These are phyloP conservation scores for Drosophila atripex DNA, from an alignment of 2,888 invertebrate species.

Conservation along the genomic window DNA sequence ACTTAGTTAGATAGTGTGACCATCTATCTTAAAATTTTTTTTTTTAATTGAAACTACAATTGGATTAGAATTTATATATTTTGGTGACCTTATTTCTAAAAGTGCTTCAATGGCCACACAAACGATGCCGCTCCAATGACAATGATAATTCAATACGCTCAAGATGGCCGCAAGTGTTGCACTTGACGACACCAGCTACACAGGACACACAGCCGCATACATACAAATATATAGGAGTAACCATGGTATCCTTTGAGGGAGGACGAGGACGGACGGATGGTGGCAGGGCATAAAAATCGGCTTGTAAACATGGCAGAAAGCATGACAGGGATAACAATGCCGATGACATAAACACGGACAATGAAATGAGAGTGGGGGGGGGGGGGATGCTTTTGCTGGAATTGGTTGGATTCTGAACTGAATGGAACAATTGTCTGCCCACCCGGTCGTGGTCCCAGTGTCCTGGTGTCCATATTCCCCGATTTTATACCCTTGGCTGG, in stretches of 20 bases:
- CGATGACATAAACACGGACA: constrained; percentile 58
- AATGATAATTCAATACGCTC: constrained; percentile 55
- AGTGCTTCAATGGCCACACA: constrained; percentile 14
- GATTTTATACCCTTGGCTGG: constrained; percentile 9
- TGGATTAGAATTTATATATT: not conserved
- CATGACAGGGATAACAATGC: constrained; percentile 65
- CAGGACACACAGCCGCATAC: constrained; percentile 1
- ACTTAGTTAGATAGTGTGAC: no score
- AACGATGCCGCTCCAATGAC: constrained; percentile 29
- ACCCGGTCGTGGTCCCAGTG: constrained; percentile 6
- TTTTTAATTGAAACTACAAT: not conserved
- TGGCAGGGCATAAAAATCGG: constrained; percentile 44
- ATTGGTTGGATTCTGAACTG: constrained; percentile 31
- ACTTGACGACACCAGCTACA: constrained; percentile 45
- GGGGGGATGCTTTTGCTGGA: constrained; percentile 19
- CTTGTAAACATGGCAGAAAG: constrained; percentile 63
- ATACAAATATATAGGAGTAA: constrained; percentile 3
- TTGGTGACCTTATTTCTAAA: not conserved
- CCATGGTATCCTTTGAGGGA: constrained; percentile 2
- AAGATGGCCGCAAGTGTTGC: constrained; percentile 57
- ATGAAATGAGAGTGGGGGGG: constrained; percentile 8
- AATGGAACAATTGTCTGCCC: constrained; percentile 43
- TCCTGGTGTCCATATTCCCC: constrained; percentile 3
- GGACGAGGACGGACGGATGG: not conserved
- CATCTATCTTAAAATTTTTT: no score